Evolutionary conservation across 2,113 vertebrate genomes (phyloP).

Genomic region (Festucalex cinctus): DNA sequence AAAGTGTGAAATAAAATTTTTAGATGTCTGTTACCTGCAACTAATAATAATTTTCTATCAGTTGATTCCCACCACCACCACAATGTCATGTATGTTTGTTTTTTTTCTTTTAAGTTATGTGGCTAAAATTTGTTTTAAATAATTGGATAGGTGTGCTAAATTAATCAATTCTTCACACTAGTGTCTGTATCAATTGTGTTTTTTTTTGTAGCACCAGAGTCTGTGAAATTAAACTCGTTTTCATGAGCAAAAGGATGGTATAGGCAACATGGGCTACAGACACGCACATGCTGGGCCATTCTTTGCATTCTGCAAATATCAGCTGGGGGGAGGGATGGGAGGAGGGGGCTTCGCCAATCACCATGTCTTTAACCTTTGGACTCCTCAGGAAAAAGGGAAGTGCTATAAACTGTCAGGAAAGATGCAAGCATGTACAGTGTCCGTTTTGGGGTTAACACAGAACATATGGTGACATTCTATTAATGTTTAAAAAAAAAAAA

Average conservation of each 20-base stretch:
- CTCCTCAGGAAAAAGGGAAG: slow-evolving; percentile 53
- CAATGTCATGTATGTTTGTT: not conserved
- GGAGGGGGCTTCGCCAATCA: slow-evolving; percentile 44
- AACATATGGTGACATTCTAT: not conserved
- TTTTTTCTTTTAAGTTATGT: not conserved
- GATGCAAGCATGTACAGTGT: slow-evolving; percentile 20
- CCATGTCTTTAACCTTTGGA: slow-evolving; percentile 62
- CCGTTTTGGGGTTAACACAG: slow-evolving; percentile 17
- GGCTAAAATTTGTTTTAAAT: slow-evolving; percentile 3
- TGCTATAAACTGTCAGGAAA: slow-evolving; percentile 31
- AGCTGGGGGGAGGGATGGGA: slow-evolving; percentile 27
- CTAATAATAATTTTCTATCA: not conserved
- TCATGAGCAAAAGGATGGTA: slow-evolving; percentile 35
- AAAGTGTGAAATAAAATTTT: not conserved
- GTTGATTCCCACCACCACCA: slow-evolving; percentile 2
- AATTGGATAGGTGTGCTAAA: slow-evolving; percentile 25
- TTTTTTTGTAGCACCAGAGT: slow-evolving; percentile 18
- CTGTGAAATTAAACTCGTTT: slow-evolving; percentile 30
- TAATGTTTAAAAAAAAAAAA: not conserved
- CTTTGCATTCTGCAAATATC: slow-evolving; percentile 56
- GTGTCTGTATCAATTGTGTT: not conserved
- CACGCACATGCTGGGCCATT: slow-evolving; percentile 33
- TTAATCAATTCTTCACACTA: slow-evolving; percentile 4
- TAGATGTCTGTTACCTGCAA: not conserved
- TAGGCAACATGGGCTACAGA: slow-evolving; percentile 10